A percentile compares a stretch with the other conserved stretches of the same genome.
Evolutionary conservation across 2,113 vertebrate species (phyloP).

Genomic region (Gallinago undulata): DNA sequence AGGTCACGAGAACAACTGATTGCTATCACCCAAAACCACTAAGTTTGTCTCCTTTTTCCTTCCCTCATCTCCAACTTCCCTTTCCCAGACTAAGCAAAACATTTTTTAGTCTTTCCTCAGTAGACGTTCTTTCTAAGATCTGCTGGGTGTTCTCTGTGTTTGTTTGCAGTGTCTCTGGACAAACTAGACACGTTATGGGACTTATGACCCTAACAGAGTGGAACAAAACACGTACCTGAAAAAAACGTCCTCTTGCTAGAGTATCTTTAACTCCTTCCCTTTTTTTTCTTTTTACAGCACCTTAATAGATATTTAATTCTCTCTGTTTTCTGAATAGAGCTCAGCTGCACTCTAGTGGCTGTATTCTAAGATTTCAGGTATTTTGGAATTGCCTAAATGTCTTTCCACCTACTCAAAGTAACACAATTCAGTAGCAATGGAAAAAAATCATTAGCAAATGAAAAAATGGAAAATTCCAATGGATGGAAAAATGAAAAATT

Average conservation of each 20-base stretch:
- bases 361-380: background rate
- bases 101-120: background rate
- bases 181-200: background rate
- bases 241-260: background rate
- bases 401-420: background rate
- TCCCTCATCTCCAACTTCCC: background rate
- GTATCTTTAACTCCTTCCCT: background rate
- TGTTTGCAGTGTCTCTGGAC: background rate
- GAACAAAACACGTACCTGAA: background rate
- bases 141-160: background rate
- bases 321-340: background rate
- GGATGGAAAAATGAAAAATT: no score
- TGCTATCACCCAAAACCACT: background rate
- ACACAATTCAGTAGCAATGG: background rate
- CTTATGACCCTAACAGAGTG: background rate
- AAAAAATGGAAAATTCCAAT: no score
- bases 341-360: slow-evolving; percentile 20
- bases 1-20: background rate
- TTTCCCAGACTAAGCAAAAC: background rate
- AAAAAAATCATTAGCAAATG: no score
- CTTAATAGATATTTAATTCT: background rate
- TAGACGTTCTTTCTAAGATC: background rate
- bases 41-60: background rate
- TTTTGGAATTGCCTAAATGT: background rate
- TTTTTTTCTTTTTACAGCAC: background rate